Percentiles rank a stretch among this genome's conserved stretches.
phyloP scores from a whole-genome alignment of 2,113 vertebrate species.

The Capricornis sumatraensis region DNA sequence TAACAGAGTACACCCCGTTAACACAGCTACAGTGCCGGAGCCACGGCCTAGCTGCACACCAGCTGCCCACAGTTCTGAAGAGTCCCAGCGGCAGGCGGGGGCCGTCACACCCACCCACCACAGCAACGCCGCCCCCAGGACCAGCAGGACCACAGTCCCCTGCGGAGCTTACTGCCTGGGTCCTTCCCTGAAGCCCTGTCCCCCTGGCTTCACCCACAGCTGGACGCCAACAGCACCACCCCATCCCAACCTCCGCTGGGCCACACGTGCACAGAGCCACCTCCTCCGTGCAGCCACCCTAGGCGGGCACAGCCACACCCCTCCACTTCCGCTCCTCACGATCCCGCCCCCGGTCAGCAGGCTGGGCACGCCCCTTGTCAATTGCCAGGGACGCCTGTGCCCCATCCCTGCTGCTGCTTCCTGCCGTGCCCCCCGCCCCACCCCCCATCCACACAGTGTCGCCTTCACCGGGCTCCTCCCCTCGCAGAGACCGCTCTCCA shows the following conservation, averaged over 20 bases:
- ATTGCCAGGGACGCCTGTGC: neutral
- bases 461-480: rapidly evolving
- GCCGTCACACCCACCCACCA: no score
- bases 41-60: rapidly evolving
- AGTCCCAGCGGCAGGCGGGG: neutral
- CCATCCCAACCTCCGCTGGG: neutral
- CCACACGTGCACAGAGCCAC: rapidly evolving
- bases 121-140: neutral
- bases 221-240: neutral
- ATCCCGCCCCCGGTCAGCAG: neutral
- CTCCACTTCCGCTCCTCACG: no score
- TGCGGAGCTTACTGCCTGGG: rapidly evolving
- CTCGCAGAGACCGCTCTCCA: rapidly evolving
- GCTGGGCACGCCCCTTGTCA: neutral
- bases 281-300: neutral
- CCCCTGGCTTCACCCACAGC: neutral
- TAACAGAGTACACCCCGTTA: rapidly evolving
- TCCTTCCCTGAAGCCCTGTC: neutral
- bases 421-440: rapidly evolving
- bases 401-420: neutral
- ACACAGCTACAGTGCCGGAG: rapidly evolving
- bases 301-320: rapidly evolving
- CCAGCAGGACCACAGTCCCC: neutral
- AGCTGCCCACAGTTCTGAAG: rapidly evolving
- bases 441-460: rapidly evolving